These are phyloP conservation scores for Junco hyemalis DNA, from an alignment of 2,113 vertebrate species.

Conservation along the genomic window DNA sequence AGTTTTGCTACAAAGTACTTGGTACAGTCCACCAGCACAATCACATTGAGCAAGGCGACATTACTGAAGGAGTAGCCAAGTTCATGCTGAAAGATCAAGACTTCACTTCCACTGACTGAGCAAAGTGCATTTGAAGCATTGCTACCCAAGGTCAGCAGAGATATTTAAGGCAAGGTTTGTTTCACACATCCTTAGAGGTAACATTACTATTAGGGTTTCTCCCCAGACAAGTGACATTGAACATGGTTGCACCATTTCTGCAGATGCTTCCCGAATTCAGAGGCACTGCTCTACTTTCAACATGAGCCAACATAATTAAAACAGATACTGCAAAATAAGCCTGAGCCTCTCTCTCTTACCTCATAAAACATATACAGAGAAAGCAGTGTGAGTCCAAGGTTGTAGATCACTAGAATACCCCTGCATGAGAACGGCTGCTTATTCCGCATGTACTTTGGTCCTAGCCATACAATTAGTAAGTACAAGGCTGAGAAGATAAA, in stretches of 20 bases:
- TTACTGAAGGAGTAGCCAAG: neutral
- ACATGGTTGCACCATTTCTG: neutral
- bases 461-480: slow-evolving; percentile 91
- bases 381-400: slow-evolving; percentile 88
- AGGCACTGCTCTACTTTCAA: neutral
- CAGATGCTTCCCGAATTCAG: neutral
- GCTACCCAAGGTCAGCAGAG: neutral
- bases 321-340: neutral
- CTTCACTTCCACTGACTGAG: neutral
- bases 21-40: neutral
- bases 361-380: slow-evolving; percentile 96
- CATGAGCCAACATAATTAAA: neutral
- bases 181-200: neutral
- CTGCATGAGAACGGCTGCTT: slow-evolving; percentile 85
- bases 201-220: neutral
- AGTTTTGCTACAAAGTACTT: neutral
- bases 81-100: neutral
- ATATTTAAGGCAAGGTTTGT: neutral
- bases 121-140: neutral
- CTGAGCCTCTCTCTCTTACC: slow-evolving; percentile 74
- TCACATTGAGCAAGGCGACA: neutral
- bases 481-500: slow-evolving; percentile 87
- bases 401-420: slow-evolving; percentile 88
- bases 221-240: neutral
- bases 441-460: slow-evolving; percentile 93